phyloP scores from a whole-genome alignment of 1,140 invertebrate genomes.

The Plectus sambesii region DNA sequence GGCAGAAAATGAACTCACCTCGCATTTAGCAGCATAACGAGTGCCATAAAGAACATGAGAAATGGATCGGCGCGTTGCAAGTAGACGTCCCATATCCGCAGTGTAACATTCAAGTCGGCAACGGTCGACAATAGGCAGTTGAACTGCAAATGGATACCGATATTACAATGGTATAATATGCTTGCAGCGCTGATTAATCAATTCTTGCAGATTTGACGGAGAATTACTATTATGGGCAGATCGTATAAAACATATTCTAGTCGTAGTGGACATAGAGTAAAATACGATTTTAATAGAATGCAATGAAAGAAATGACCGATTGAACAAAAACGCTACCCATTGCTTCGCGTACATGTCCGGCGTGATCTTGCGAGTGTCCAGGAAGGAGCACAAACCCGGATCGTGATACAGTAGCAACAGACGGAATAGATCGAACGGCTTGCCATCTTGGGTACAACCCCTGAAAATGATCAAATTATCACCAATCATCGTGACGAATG shows the following conservation, averaged over 20 bases:
- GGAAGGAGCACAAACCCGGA: conserved; percentile 85
- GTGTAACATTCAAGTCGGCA: too few species aligned
- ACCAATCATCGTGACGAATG: too few species aligned
- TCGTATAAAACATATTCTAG: conserved; percentile 45
- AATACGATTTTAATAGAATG: too few species aligned
- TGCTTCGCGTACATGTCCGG: conserved; percentile 75
- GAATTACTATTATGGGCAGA: too few species aligned
- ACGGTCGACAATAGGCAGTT: too few species aligned
- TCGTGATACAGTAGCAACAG: conserved; percentile 90
- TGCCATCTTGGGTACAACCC: conserved; percentile 52
- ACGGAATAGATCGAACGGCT: conserved; percentile 60
- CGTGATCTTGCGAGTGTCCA: conserved; percentile 86
- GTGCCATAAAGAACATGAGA: conserved; percentile 81
- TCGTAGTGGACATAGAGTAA: not conserved
- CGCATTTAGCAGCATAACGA: conserved; percentile 93
- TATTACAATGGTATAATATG: too few species aligned
- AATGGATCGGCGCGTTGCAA: conserved; percentile 71
- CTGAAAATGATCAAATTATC: conserved; percentile 46
- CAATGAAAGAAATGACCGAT: conserved; percentile 50
- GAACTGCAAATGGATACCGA: too few species aligned
- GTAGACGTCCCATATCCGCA: not conserved
- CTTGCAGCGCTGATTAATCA: too few species aligned
- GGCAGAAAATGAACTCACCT: conserved; percentile 53
- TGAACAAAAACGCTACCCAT: conserved; percentile 94
- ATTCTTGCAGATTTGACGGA: too few species aligned